Evolutionary conservation across 2,797 vertebrate species (phyloP).

Genomic region (Catostomus latipinnis): DNA sequence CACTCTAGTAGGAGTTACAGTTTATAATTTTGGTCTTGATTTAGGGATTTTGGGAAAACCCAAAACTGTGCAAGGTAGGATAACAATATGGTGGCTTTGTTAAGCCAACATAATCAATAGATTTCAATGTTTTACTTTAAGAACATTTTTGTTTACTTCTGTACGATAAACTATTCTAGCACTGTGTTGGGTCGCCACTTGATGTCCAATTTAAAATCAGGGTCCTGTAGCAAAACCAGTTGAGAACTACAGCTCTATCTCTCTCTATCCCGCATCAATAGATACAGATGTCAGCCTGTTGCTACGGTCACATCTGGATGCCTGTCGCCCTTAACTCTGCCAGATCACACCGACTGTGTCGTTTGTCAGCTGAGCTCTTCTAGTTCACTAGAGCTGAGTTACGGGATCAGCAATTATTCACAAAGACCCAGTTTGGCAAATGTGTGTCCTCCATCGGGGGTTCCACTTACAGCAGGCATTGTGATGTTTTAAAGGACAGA

Average conservation of each 20-base stretch:
- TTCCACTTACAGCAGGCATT: conserved; percentile 34
- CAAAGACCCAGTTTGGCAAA: conserved; percentile 57
- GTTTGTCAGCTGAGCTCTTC: conserved; percentile 72
- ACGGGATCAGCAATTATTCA: conserved; percentile 68
- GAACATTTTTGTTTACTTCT: too few species aligned
- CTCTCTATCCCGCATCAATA: conserved; percentile 42
- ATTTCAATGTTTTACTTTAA: too few species aligned
- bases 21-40: too few species aligned
- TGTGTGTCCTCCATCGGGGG: conserved; percentile 38
- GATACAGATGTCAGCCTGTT: conserved; percentile 51
- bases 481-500: conserved; percentile 24
- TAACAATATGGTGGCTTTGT: too few species aligned
- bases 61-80: too few species aligned
- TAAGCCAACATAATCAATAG: too few species aligned
- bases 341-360: conserved; percentile 65
- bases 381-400: conserved; percentile 63
- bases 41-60: too few species aligned
- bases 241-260: not conserved
- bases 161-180: too few species aligned
- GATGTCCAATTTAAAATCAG: too few species aligned
- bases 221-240: too few species aligned
- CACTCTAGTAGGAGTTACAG: too few species aligned
- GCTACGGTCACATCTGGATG: conserved; percentile 67
- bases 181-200: too few species aligned
- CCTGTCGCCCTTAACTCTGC: conserved; percentile 69